Evolutionary conservation across 1,140 invertebrate genomes (phyloP), one percentile per base, ranked within the genome.

Genomic region (Ptiloglossa arizonensis): DNA sequence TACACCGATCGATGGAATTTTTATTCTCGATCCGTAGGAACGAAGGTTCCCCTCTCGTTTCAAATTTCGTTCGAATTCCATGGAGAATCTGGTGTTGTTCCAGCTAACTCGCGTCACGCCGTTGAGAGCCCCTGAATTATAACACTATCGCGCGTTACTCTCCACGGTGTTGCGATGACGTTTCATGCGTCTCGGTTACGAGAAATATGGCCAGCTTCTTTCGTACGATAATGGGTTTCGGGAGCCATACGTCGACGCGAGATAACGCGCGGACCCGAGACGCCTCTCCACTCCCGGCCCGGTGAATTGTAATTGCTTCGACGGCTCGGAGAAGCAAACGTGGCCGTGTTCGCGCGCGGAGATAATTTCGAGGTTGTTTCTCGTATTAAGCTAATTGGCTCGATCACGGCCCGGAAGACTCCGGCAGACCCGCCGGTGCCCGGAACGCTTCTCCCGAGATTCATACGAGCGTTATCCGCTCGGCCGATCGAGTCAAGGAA

Each of bases 171-270:
- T n/a, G 41, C 41, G n/a, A 46, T 59, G 41, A 15, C 29, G 59
- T 73, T 73, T 73, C 71, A 73, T 29, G 71, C 48, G 19, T 13
- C 59, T 3, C 27, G 62, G 5, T 35, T 17, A 5, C n/a, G 22
- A 54, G 60, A 54, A 66, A 73, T 73, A 73, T 73, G 22, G 50
- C n/a, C 60, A 17, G 41, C 4, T 41, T 70, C 29, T 73, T 24
- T 27, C 32, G 17, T n/a, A 50, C 22, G 48, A 66, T 73, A 66
- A 73, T 73, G 46, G 35, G 59, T 52, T 13, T 52, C 32, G 17
- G 35, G 3, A 29, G 29, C n/a, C n/a, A 71, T 71, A 71, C 32
- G 9, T 8, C 19, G 22, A 6, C 5, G 17, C 54, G 0, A 57
- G 35, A 29, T 29, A 57, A 57, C 9, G 13, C 27, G 3, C 15